phyloP scores from a whole-genome alignment of 2,797 vertebrate genomes.

The Remorina albescens region DNA sequence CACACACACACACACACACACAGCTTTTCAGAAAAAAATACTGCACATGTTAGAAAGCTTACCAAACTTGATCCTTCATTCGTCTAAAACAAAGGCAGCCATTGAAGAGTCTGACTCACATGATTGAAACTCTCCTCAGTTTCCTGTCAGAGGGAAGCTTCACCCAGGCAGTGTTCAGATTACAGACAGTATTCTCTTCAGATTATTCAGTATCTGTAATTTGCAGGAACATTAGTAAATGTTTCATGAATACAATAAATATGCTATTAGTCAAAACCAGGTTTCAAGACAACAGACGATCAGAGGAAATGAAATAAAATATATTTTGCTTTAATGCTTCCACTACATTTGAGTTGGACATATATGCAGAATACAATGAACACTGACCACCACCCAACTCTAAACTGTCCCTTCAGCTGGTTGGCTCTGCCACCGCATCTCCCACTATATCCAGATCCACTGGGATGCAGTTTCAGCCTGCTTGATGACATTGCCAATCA shows the following conservation, averaged over 20 bases:
- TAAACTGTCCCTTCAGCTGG: too few relatives aligned
- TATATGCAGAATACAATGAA: too few relatives aligned
- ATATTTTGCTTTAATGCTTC: not conserved
- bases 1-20: not conserved
- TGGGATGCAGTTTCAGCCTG: too few relatives aligned
- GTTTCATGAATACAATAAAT: not conserved
- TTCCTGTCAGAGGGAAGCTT: constrained; percentile 43
- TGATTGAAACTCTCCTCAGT: constrained; percentile 37
- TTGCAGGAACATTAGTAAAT: not conserved
- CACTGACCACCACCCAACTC: too few relatives aligned
- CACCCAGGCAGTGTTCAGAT: constrained; percentile 8
- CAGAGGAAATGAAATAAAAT: not conserved
- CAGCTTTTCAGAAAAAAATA: constrained; percentile 49
- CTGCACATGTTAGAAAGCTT: constrained; percentile 64
- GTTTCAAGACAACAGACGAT: not conserved
- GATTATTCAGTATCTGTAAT: not conserved
- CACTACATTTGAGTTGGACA: not conserved
- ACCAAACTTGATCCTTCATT: constrained; percentile 75
- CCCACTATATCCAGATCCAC: too few relatives aligned
- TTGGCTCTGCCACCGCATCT: too few relatives aligned
- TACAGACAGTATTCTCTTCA: not conserved
- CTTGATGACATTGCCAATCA: too few relatives aligned
- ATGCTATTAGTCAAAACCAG: not conserved
- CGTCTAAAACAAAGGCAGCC: constrained; percentile 58
- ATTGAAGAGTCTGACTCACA: constrained; percentile 60